Conservation (phyloP, 2,797 vertebrate species). For the Sebastes kiyomatsui region DNA sequence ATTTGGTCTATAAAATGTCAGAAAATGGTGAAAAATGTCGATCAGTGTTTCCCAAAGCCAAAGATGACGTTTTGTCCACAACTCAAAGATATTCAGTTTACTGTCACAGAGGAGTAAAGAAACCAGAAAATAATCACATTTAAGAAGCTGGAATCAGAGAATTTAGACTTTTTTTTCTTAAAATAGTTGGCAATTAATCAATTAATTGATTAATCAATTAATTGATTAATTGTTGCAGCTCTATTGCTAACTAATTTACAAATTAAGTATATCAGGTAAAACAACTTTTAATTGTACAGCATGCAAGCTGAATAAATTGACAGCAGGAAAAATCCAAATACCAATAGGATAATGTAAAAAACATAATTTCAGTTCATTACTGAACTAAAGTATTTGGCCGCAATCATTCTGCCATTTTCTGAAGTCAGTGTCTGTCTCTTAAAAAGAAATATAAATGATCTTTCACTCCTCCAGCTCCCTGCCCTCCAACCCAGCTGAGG, state of each 20-base stretch:
- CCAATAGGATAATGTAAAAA: background rate
- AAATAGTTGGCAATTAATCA: too few species aligned
- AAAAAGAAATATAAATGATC: background rate
- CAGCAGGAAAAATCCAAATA: background rate
- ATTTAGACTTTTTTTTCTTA: too few species aligned
- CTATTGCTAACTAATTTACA: background rate
- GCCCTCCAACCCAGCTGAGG: conserved; percentile 72
- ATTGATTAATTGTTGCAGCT: too few species aligned
- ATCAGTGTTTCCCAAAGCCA: too few species aligned
- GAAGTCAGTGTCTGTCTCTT: background rate
- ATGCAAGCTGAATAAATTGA: background rate
- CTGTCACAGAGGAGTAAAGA: too few species aligned
- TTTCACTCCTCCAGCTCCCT: conserved; percentile 72
- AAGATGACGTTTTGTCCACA: too few species aligned
- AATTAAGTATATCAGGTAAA: background rate
- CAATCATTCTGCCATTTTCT: background rate
- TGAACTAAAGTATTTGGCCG: background rate
- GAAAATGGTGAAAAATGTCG: too few species aligned
- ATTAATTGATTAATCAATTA: too few species aligned
- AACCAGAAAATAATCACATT: too few species aligned
- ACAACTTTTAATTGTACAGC: background rate
- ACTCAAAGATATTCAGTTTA: too few species aligned
- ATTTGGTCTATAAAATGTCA: too few species aligned
- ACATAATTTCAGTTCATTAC: background rate
- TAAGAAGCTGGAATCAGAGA: too few species aligned